phyloP scores from a whole-genome alignment of 2,888 invertebrate genomes.

The Autographa pulchrina region DNA sequence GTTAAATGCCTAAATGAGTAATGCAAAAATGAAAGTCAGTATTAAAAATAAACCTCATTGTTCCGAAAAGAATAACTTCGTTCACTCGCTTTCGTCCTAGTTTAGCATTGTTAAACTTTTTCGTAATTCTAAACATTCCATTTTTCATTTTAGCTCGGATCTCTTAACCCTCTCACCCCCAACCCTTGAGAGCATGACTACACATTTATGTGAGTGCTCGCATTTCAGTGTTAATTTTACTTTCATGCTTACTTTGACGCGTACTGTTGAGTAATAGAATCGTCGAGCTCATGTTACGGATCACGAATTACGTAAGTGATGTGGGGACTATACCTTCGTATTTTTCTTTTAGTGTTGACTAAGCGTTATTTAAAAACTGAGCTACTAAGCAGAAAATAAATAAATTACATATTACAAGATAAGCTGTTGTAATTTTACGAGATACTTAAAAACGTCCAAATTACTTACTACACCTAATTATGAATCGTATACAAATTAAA shows the following conservation, averaged over 20 bases:
- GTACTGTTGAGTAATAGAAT: constrained; percentile 6
- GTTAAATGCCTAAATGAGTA: neutral
- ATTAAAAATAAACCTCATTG: neutral
- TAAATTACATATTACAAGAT: too few relatives aligned
- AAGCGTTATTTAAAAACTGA: too few relatives aligned
- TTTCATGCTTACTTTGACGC: constrained; percentile 14
- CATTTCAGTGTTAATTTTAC: constrained; percentile 29
- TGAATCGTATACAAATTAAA: neutral
- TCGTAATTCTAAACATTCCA: constrained; percentile 37
- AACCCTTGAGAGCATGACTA: constrained; percentile 29
- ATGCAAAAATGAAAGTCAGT: neutral
- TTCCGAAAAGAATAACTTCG: neutral
- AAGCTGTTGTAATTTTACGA: too few relatives aligned
- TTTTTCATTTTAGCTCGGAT: constrained; percentile 38
- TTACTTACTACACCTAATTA: too few relatives aligned
- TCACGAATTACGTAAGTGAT: neutral
- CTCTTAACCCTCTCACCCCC: constrained; percentile 14
- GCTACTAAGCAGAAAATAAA: too few relatives aligned
- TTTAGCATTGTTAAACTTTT: constrained; percentile 49
- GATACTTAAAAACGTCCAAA: too few relatives aligned
- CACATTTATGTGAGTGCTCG: constrained; percentile 37
- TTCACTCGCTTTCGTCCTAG: constrained; percentile 26
- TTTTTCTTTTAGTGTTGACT: neutral
- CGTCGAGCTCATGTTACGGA: constrained; percentile 2
- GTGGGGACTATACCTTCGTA: neutral